phyloP scores from a whole-genome alignment of 1,140 invertebrate species.

The Psix sp. region DNA sequence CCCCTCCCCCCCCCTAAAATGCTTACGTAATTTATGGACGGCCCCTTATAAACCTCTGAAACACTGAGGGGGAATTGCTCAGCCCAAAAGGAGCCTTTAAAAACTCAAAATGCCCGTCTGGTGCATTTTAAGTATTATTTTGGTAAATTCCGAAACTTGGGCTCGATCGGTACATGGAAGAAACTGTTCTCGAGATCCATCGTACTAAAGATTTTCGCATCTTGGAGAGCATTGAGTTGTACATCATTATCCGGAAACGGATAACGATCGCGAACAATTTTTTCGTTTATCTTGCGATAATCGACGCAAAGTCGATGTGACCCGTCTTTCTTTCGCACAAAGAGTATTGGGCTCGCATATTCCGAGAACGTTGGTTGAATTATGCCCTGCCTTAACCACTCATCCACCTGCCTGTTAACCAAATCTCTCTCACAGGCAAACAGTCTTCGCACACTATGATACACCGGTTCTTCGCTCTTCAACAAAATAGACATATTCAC shows the following conservation, averaged over 20 bases:
- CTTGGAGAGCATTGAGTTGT: neutral
- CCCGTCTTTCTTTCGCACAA: conserved; percentile 14
- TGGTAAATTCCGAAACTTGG: neutral
- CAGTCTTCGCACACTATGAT: conserved; percentile 10
- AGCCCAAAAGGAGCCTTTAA: neutral
- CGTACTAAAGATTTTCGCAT: neutral
- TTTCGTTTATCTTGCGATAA: conserved; percentile 5
- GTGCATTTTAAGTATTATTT: neutral
- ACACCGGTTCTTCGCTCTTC: conserved; percentile 13
- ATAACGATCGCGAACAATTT: conserved; percentile 4
- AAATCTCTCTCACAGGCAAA: conserved; percentile 1
- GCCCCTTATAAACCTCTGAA: conserved; percentile 3
- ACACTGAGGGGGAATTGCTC: conserved; percentile 6
- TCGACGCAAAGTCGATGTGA: conserved; percentile 11
- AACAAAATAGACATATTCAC: conserved; percentile 8
- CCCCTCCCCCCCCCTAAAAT: too few species aligned
- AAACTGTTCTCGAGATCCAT: conserved; percentile 1
- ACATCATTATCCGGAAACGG: neutral
- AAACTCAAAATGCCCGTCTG: conserved; percentile 12
- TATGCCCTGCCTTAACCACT: conserved; percentile 4
- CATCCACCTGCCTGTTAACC: neutral
- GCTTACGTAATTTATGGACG: too few species aligned
- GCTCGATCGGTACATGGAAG: conserved; percentile 2
- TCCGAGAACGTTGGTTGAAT: neutral
- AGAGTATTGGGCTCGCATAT: conserved; percentile 14